Evolutionary conservation across 2,113 vertebrate genomes (phyloP).

Genomic region (Cyanoliseus patagonus): DNA sequence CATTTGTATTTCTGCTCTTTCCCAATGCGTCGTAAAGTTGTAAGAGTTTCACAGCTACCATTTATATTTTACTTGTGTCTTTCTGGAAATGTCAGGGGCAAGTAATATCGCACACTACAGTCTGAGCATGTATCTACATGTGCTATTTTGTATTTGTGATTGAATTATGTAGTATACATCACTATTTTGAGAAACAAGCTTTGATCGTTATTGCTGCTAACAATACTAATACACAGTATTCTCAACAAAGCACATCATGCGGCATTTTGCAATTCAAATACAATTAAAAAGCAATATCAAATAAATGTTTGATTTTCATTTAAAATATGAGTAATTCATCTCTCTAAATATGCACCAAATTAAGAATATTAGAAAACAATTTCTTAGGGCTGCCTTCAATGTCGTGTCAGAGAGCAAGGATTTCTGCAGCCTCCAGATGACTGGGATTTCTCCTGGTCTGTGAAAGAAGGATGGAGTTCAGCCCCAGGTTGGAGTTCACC

Average conservation of each 20-base stretch:
- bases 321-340: background rate
- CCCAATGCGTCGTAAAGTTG: background rate
- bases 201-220: constrained; percentile 5
- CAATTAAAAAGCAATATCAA: constrained; percentile 31
- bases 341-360: background rate
- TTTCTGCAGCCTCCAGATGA: background rate
- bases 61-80: background rate
- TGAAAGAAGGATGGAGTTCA: background rate
- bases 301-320: background rate
- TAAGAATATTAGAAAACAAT: background rate
- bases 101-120: background rate
- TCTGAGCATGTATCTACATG: background rate
- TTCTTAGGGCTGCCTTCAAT: background rate
- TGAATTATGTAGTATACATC: background rate
- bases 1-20: background rate
- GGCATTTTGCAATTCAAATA: constrained; percentile 41
- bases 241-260: background rate
- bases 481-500: background rate
- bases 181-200: background rate
- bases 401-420: background rate
- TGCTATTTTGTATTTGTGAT: background rate
- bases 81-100: background rate
- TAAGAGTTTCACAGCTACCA: background rate
- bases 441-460: fast-evolving
- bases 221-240: background rate